Conservation (phyloP, 2,113 vertebrate genomes). For the Semicossyphus pulcher region DNA sequence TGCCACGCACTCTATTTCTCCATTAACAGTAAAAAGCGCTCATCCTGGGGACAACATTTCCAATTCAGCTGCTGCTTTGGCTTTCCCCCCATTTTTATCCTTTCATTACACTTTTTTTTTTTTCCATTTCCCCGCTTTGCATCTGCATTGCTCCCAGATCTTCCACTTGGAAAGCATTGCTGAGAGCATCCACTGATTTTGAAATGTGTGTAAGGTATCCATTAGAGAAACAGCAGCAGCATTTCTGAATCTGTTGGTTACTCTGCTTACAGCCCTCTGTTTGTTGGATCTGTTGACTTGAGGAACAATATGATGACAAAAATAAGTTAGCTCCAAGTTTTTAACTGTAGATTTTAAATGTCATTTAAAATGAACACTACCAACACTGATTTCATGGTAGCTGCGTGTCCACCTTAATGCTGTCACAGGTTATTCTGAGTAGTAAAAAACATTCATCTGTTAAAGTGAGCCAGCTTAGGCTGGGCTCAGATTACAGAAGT, state of each 20-base stretch:
- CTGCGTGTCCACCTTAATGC: no score
- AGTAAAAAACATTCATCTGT: no score
- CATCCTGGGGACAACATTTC: conserved; percentile 97
- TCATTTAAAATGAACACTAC: no score
- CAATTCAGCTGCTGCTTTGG: conserved; percentile 82
- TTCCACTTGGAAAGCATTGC: conserved; percentile 10
- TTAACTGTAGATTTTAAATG: no score
- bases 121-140: conserved; percentile 4
- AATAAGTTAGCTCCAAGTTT: no score
- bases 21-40: conserved; percentile 99
- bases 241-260: background rate
- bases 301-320: no score
- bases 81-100: conserved; percentile 39
- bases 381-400: no score
- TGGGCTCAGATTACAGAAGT: no score
- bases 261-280: background rate
- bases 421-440: no score
- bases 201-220: background rate
- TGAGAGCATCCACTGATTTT: conserved; percentile 1
- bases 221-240: background rate
- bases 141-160: conserved; percentile 30
- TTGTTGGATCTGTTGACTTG: no score
- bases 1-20: conserved; percentile 99
- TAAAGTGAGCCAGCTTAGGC: no score
- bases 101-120: conserved; percentile 32